A percentile compares a stretch with the other conserved stretches of the same genome.
phyloP scores from a whole-genome alignment of 2,113 vertebrate genomes.

The Toxotes chatareus region DNA sequence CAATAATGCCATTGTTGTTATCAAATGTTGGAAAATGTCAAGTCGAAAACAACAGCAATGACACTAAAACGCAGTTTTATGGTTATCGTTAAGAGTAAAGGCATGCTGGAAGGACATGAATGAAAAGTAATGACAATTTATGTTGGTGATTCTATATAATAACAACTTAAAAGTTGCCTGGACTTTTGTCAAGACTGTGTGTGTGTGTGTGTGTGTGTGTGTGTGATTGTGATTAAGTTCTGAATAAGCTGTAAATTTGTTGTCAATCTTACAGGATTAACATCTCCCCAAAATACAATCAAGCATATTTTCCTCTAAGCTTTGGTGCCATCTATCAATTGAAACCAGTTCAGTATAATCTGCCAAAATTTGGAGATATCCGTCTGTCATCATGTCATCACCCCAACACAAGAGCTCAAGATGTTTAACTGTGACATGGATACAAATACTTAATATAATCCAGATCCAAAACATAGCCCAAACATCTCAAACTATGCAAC shows the following conservation, averaged over 20 bases:
- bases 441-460: neutral
- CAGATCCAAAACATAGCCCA: neutral
- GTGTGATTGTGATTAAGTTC: neutral
- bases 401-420: neutral
- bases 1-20: neutral
- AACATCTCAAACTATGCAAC: neutral
- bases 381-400: neutral
- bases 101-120: slow-evolving; percentile 2
- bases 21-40: slow-evolving; percentile 35
- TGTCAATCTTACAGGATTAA: slow-evolving; percentile 21
- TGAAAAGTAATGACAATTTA: neutral
- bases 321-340: slow-evolving; percentile 8
- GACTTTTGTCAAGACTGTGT: neutral
- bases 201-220: neutral
- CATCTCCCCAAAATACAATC: neutral
- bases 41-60: neutral
- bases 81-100: slow-evolving; percentile 4
- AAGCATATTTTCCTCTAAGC: slow-evolving; percentile 17
- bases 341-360: slow-evolving; percentile 6
- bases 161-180: neutral
- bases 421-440: neutral
- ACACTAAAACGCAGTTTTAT: slow-evolving; percentile 8
- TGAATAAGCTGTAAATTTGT: neutral
- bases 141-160: neutral
- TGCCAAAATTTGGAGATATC: neutral